Percentiles rank a stretch among this genome's conserved stretches.
Conservation (phyloP, 2,113 vertebrate species). For the Neotragus pygmaeus region DNA sequence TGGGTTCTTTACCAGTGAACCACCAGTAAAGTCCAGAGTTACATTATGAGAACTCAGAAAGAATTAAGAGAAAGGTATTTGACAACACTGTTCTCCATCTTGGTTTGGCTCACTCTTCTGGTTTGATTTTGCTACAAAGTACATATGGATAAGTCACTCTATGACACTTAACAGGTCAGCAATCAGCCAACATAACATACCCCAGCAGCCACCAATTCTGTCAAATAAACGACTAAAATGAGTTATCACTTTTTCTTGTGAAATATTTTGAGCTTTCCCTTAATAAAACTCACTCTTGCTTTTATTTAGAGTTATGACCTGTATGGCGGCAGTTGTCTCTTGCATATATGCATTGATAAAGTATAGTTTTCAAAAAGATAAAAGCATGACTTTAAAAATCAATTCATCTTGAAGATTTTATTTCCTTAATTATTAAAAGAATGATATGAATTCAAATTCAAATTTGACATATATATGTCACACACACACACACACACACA, state of each 20-base stretch:
- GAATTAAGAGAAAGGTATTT: neutral
- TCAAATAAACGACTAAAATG: neutral
- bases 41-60: neutral
- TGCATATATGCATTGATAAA: neutral
- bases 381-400: neutral
- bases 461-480: neutral
- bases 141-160: neutral
- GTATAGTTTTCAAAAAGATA: neutral
- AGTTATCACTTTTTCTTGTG: neutral
- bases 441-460: neutral
- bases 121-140: neutral
- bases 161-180: neutral
- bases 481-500: neutral
- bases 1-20: neutral
- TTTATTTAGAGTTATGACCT: neutral
- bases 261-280: neutral
- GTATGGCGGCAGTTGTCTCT: neutral
- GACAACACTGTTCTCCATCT: neutral
- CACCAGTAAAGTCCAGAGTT: neutral
- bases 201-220: neutral
- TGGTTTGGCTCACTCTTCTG: neutral
- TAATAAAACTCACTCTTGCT: neutral
- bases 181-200: neutral
- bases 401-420: neutral
- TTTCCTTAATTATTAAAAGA: neutral